These are phyloP conservation scores for Drosophila pseudotakahashii DNA, from an alignment of 2,888 invertebrate genomes.

Conservation along the genomic window DNA sequence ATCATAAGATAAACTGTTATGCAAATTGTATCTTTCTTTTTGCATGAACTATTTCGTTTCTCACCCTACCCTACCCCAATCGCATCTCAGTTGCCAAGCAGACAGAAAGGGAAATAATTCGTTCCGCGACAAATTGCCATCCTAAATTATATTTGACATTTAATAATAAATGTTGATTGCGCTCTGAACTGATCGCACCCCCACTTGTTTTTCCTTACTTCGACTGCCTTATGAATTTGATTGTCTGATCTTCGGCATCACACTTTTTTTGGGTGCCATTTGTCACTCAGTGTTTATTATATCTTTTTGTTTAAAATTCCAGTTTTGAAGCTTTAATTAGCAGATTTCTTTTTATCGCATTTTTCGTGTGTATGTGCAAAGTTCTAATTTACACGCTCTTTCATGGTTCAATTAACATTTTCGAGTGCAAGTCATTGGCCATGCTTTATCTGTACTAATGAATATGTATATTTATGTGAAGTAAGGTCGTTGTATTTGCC, in stretches of 20 bases:
- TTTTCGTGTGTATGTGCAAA: slow-evolving; percentile 5
- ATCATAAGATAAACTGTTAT: slow-evolving; percentile 22
- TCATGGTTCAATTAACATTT: slow-evolving; percentile 60
- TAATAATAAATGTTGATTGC: slow-evolving; percentile 56
- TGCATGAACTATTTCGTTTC: background rate
- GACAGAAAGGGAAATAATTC: slow-evolving; percentile 32
- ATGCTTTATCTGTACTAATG: slow-evolving; percentile 47
- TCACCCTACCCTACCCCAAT: slow-evolving; percentile 33
- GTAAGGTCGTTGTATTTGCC: slow-evolving; percentile 59
- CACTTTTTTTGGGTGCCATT: slow-evolving; percentile 26
- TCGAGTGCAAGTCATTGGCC: slow-evolving; percentile 58
- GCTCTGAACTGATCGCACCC: slow-evolving; percentile 19
- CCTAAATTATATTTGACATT: slow-evolving; percentile 65
- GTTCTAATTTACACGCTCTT: slow-evolving; percentile 46
- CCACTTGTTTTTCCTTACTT: slow-evolving; percentile 13
- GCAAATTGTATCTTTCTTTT: slow-evolving; percentile 44
- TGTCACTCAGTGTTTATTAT: slow-evolving; percentile 47
- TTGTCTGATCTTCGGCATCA: slow-evolving; percentile 26
- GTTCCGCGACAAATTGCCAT: slow-evolving; percentile 55
- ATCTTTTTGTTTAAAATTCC: slow-evolving; percentile 13
- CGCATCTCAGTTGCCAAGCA: slow-evolving; percentile 18
- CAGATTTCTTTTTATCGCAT: slow-evolving; percentile 49
- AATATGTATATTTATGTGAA: slow-evolving; percentile 34
- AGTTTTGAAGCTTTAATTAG: slow-evolving; percentile 58
- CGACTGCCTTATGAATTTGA: slow-evolving; percentile 19